A percentile compares a stretch with the other conserved stretches of the same genome.
Evolutionary conservation across 2,113 vertebrate species (phyloP).

Genomic region (Oreamnos americanus): DNA sequence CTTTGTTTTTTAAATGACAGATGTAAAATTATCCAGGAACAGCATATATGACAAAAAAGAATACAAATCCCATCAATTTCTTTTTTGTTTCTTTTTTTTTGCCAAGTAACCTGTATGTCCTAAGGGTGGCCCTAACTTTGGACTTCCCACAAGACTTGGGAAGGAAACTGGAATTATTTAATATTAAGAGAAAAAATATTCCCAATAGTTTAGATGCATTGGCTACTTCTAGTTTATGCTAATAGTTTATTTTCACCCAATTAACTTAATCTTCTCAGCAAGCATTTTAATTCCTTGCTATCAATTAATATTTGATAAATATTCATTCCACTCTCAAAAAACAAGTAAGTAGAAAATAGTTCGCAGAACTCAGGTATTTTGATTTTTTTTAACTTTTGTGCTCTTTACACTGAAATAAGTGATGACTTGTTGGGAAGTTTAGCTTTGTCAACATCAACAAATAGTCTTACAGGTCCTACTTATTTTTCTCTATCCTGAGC

Average conservation of each 20-base stretch:
- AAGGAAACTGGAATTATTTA: neutral
- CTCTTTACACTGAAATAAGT: neutral
- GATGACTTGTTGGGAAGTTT: neutral
- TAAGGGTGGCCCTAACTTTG: fast-evolving
- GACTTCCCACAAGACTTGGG: neutral
- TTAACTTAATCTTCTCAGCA: neutral
- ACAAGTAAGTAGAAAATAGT: neutral
- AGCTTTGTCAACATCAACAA: conserved; percentile 18
- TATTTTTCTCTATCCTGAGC: conserved; percentile 16
- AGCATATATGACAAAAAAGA: neutral
- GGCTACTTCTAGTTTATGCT: neutral
- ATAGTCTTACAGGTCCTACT: conserved; percentile 10
- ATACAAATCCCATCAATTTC: fast-evolving
- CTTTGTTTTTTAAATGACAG: neutral
- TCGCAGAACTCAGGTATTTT: neutral
- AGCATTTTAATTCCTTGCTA: neutral
- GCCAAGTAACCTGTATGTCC: neutral
- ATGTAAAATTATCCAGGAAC: neutral
- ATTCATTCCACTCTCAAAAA: neutral
- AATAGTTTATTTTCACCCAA: neutral
- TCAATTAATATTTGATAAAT: neutral
- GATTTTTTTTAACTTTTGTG: neutral
- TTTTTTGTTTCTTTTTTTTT: neutral
- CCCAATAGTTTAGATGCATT: neutral
- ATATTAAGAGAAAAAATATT: neutral